A percentile compares a stretch with the other conserved stretches of the same genome.
phyloP scores from a whole-genome alignment of 92 coral and sea anemone species.

The Pocillopora grandis region DNA sequence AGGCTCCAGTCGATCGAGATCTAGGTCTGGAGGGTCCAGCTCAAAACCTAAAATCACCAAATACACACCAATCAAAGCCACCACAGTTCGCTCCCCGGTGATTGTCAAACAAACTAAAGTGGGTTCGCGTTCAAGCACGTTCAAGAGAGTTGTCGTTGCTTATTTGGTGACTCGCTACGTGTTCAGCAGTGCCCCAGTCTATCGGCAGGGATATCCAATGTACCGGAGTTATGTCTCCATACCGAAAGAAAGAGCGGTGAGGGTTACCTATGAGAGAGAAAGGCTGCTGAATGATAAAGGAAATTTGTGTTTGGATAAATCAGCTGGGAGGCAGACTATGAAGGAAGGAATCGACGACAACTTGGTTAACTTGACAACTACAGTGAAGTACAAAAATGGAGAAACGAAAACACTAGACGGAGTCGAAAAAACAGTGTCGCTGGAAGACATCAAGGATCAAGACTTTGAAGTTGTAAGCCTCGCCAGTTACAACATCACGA shows the following conservation, averaged over 20 bases:
- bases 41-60: too few species aligned
- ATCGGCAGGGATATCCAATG: constrained; percentile 39
- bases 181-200: constrained; percentile 30
- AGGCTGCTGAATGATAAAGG: constrained; percentile 11
- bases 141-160: too few species aligned
- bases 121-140: too few species aligned
- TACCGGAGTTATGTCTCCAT: constrained; percentile 27
- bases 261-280: constrained; percentile 15
- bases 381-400: constrained; percentile 27
- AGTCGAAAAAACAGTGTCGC: not conserved
- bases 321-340: not conserved
- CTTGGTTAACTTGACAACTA: constrained; percentile 24
- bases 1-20: too few species aligned
- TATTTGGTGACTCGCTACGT: too few species aligned
- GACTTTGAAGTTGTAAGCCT: constrained; percentile 25
- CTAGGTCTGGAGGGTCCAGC: too few species aligned
- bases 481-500: constrained; percentile 27
- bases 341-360: constrained; percentile 13
- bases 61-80: too few species aligned
- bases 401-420: not conserved
- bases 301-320: not conserved
- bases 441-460: constrained; percentile 23
- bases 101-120: too few species aligned
- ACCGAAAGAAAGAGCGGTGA: constrained; percentile 29
- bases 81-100: too few species aligned